Conservation (phyloP, 2,888 invertebrate species). For the Polyploca ridens region DNA sequence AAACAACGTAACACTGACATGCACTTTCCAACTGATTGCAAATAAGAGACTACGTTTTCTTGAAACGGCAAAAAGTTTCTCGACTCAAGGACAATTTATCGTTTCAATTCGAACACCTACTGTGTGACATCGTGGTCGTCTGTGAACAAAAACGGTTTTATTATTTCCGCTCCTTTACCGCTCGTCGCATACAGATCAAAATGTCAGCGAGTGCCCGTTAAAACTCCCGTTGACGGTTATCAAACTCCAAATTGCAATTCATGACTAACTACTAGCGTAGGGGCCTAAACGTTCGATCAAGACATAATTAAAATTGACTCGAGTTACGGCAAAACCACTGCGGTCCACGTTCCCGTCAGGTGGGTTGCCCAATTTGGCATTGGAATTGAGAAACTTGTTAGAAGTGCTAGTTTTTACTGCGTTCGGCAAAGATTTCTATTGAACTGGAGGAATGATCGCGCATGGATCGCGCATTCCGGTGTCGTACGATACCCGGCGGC, state of each 20-base stretch:
- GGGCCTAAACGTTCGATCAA: background rate
- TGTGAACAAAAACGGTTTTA: conserved; percentile 51
- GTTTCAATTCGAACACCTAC: conserved; percentile 22
- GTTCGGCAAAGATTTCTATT: conserved; percentile 68
- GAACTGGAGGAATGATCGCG: conserved; percentile 41
- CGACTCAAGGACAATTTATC: conserved; percentile 24
- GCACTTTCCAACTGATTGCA: conserved; percentile 48
- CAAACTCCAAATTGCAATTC: conserved; percentile 33
- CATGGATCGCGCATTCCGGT: conserved; percentile 48
- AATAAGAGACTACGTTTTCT: conserved; percentile 25
- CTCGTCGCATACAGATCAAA: conserved; percentile 61
- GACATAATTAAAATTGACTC: conserved; percentile 21
- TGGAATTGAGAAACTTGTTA: conserved; percentile 77
- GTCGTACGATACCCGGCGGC: conserved; percentile 42
- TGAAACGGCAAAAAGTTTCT: conserved; percentile 15
- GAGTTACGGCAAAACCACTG: conserved; percentile 41
- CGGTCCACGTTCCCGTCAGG: conserved; percentile 47
- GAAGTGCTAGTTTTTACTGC: conserved; percentile 65
- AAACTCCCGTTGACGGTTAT: conserved; percentile 54
- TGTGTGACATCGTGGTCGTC: conserved; percentile 18
- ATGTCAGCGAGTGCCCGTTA: conserved; percentile 52
- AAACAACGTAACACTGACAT: conserved; percentile 36
- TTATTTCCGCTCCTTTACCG: conserved; percentile 62
- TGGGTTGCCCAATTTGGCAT: conserved; percentile 63
- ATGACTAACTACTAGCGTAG: background rate